Evolutionary conservation across 2,797 vertebrate species (phyloP).

Genomic region (Coilia nasus): DNA sequence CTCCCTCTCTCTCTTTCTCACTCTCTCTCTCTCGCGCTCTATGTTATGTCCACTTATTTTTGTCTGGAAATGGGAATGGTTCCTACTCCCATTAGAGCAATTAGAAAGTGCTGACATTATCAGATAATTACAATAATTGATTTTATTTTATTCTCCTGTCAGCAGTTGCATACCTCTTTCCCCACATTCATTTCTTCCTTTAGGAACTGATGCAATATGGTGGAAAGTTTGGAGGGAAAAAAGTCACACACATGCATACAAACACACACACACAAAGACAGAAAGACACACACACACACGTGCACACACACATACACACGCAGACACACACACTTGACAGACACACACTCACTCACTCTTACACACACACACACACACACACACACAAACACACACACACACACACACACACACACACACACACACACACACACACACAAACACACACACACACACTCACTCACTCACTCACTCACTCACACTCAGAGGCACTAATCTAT

Average conservation of each 20-base stretch:
- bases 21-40: neutral
- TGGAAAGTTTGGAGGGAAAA: neutral
- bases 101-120: conserved; percentile 36
- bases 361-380: no score
- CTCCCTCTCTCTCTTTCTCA: neutral
- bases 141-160: neutral
- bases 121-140: neutral
- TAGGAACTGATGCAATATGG: neutral
- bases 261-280: neutral
- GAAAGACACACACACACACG: neutral
- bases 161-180: neutral
- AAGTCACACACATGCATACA: neutral
- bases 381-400: neutral
- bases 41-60: conserved; percentile 36
- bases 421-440: neutral
- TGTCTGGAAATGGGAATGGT: neutral
- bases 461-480: no score
- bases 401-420: neutral
- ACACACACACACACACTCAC: neutral
- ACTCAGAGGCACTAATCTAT: no score
- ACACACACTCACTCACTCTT: no score
- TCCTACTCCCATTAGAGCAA: conserved; percentile 19
- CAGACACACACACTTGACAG: neutral
- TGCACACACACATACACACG: neutral
- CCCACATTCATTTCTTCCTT: neutral